A percentile compares a stretch with the other conserved stretches of the same genome.
Conservation (phyloP, 2,888 invertebrate genomes). For the Tortrix viridana region DNA sequence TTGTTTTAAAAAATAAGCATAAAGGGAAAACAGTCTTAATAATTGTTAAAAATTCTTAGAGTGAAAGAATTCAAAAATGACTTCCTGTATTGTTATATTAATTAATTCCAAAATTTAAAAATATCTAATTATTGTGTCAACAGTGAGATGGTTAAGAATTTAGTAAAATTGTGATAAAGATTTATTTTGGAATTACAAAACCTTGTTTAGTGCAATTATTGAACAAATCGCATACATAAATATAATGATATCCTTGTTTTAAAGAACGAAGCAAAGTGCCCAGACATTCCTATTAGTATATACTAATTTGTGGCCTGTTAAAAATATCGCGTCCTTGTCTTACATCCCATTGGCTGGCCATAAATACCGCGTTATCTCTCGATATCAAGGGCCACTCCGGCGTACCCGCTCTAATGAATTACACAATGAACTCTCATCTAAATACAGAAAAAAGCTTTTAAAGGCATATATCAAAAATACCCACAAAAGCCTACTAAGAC, state of each 20-base stretch:
- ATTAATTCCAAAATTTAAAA: no score
- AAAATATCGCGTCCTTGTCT: conserved; percentile 72
- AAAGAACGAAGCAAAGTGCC: conserved; percentile 41
- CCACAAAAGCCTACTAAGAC: conserved; percentile 84
- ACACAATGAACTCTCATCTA: conserved; percentile 84
- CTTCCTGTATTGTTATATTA: no score
- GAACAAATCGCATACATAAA: no score
- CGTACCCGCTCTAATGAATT: conserved; percentile 82
- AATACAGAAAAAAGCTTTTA: conserved; percentile 85
- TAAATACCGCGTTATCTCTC: conserved; percentile 80
- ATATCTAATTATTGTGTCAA: no score
- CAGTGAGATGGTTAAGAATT: no score
- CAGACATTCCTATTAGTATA: conserved; percentile 65
- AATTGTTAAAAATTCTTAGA: no score
- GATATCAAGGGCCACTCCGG: conserved; percentile 78
- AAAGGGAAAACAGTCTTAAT: no score
- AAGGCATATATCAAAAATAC: conserved; percentile 85
- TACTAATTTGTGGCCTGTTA: conserved; percentile 74
- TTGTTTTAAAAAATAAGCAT: no score
- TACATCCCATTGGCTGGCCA: conserved; percentile 76
- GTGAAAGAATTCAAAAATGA: no score
- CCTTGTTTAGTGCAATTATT: no score
- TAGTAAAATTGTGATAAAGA: no score
- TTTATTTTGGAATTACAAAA: no score
- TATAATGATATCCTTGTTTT: not conserved